These are phyloP conservation scores for Lissocephala sabroskyi DNA, from an alignment of 2,888 invertebrate genomes.

Conservation along the genomic window DNA sequence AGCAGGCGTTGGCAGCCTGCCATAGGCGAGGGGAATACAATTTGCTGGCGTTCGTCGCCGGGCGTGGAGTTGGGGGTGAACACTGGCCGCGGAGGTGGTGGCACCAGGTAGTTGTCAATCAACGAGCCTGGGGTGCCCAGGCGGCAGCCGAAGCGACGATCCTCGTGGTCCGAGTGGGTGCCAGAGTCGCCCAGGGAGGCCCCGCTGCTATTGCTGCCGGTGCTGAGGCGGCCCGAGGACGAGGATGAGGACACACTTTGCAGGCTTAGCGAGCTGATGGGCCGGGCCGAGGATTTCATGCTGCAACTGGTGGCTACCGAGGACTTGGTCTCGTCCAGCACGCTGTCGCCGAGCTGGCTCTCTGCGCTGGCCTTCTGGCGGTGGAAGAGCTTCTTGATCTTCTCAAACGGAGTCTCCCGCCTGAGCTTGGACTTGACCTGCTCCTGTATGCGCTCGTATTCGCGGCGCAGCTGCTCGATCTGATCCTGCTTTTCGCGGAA, in stretches of 20 bases:
- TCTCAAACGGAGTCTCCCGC: constrained; percentile 85
- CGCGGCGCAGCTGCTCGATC: constrained; percentile 83
- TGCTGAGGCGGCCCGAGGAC: constrained; percentile 87
- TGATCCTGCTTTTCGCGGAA: constrained; percentile 89
- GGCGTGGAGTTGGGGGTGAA: constrained; percentile 70
- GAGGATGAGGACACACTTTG: constrained; percentile 80
- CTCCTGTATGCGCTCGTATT: constrained; percentile 87
- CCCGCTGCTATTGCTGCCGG: constrained; percentile 81
- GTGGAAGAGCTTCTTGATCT: constrained; percentile 83
- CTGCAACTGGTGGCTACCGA: constrained; percentile 68
- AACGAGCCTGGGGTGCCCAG: constrained; percentile 67
- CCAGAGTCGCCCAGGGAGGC: constrained; percentile 88
- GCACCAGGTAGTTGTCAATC: constrained; percentile 77
- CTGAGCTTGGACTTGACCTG: constrained; percentile 83
- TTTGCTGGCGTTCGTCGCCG: constrained; percentile 70
- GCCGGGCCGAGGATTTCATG: constrained; percentile 73
- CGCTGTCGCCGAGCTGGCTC: constrained; percentile 52
- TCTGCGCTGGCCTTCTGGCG: constrained; percentile 74
- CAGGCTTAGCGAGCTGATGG: constrained; percentile 80
- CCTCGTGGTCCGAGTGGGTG: constrained; percentile 88
- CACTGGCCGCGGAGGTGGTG: constrained; percentile 77
- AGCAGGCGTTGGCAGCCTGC: constrained; percentile 62
- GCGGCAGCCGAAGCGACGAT: constrained; percentile 74
- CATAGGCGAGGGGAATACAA: constrained; percentile 68
- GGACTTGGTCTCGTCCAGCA: constrained; percentile 70